Evolutionary conservation across 2,797 vertebrate species (phyloP), one percentile per base, ranked within the genome.

Genomic region (Gobio occitaniae): DNA sequence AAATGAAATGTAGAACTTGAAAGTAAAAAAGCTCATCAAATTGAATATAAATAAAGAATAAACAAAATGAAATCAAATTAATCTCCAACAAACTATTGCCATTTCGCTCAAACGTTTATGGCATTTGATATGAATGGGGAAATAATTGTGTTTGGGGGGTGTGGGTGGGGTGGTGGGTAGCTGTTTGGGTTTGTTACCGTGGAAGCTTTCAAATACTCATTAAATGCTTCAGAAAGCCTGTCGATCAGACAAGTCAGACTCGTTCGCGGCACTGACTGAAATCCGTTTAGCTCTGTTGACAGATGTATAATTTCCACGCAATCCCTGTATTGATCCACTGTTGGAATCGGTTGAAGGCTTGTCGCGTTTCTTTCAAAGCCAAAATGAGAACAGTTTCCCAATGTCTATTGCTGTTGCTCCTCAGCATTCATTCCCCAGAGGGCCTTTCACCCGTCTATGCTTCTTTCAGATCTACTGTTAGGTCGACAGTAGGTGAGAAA

Each of bases 361-460:
- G 90, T 91, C 79, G 79, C 91, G 91, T 91, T 95, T 89, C 89
- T 91, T 93, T 93, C 91, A 93, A 91, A 90, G 91, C 91, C 87
- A 84, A 87, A 76, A 85, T 93, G 88, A 88, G 41, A 78, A 85
- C 89, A 89, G 90, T 92, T 92, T 91, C 88, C 87, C 81, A 84
- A 10, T 44, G 70, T 52, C 68, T 79, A 59, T 38, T 5, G n/a
- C 59, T 77, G 68, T 63, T 78, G 70, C 65, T 47, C 52, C 41
- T 59, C 41, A 8, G 66, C 29, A 17, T 78, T 71, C 41, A 13
- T 47, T 59, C 41, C 72, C 65, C 72, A 61, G 78, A 15, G 50
- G 38, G 21, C n/a, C 41, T 75, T 68, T 79, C 61, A 38, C 69
- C 41, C 44, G 9, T 59, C 48, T 29, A 17, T 1, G 4, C 29